Evolutionary conservation across 92 coral and sea anemone species (phyloP), one percentile per base, ranked within the genome.

Genomic region (Scolanthus callimorphus): DNA sequence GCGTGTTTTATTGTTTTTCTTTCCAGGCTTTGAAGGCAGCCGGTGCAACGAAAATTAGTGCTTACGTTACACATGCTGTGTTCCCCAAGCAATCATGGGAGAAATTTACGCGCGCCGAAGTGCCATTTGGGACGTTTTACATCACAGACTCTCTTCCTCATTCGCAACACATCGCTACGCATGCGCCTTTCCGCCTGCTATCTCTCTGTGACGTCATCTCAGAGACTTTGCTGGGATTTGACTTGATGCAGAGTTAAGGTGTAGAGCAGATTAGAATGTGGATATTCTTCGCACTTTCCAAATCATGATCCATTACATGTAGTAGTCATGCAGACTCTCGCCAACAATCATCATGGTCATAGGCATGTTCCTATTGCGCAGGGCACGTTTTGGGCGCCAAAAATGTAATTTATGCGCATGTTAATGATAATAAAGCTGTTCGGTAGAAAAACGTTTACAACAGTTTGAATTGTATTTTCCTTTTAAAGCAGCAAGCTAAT

Each of bases 71-170:
- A 20, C 99, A 94, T 49, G 94, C 84, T 37, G 99, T 94, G 61
- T 94, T 94, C 69, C 99, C 99, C 3, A 67, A 74, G 26, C 82
- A 88, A 45, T 88, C 99, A 4, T 94, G 99, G 99, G 85, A 67
- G 73, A 52, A 74, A 49, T 94, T 94, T 61, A 88, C 96, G 9
- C 60, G 85, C 55, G 74, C 85, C 24, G 94, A 94, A n/a, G 96
- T 81, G 22, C 70, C 70, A 1, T 94, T 94, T 65, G 88, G 78
- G 29, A 84, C 84, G 68, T 94, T 94, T 61, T 94, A 84, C 95
- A 94, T 94, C 49, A 94, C 99, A 31, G 91, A 94, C 58, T 94
- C 99, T n/a, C 59, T 94, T 20, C 99, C 99, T 2, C 89, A 85
- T 34, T 81, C 99, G 4, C 17, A 62, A 27, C 51, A 74, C 22